Conservation (phyloP, 1,140 invertebrate species). For the Temnothorax longispinosus region DNA sequence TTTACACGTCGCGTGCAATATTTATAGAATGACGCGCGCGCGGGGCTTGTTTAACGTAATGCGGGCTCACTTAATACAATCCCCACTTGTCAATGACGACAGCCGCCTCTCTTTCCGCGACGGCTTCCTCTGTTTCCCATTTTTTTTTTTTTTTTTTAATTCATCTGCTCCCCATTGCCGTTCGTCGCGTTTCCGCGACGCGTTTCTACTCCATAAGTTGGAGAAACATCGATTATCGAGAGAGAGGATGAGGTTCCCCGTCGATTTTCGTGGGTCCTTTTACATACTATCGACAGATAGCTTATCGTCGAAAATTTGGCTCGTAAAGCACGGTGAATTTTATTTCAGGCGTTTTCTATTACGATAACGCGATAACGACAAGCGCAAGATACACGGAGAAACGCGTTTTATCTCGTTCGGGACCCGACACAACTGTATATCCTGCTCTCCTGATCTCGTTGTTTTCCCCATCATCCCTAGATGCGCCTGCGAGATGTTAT, state of each 20-base stretch:
- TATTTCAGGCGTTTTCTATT: not conserved
- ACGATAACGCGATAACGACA: no score
- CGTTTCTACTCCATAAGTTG: not conserved
- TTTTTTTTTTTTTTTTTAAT: not conserved
- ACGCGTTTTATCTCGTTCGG: not conserved
- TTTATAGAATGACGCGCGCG: constrained; percentile 47
- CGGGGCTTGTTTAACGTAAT: constrained; percentile 43
- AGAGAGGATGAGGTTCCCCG: not conserved
- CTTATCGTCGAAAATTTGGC: not conserved
- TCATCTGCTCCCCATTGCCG: no score
- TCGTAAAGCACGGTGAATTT: not conserved
- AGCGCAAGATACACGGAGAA: no score
- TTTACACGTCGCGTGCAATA: constrained; percentile 53
- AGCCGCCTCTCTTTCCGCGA: not conserved
- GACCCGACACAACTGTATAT: not conserved
- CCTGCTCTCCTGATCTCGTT: not conserved
- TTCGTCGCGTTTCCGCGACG: not conserved
- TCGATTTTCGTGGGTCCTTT: not conserved
- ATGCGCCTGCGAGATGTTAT: not conserved
- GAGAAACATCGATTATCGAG: not conserved
- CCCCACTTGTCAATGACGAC: constrained; percentile 26
- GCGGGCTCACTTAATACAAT: constrained; percentile 43
- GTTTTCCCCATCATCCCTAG: not conserved
- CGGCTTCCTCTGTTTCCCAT: not conserved
- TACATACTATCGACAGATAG: not conserved